These are phyloP conservation scores for Xyrichtys novacula DNA, from an alignment of 2,797 vertebrate species.

Conservation along the genomic window DNA sequence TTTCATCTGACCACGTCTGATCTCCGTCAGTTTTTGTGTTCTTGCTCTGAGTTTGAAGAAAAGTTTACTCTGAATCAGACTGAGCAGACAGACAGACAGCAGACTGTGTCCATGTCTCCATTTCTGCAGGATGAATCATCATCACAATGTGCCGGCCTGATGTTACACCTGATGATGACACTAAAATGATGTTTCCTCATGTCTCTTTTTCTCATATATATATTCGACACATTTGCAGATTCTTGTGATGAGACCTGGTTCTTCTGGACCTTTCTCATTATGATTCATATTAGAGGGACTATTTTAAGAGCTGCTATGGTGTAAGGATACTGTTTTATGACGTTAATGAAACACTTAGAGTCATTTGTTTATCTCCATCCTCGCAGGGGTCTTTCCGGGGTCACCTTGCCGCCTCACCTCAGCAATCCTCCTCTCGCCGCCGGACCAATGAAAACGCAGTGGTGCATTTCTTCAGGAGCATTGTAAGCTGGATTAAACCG, in stretches of 20 bases:
- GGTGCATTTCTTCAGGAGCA: constrained; percentile 87
- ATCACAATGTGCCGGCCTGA: background rate
- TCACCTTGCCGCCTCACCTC: constrained; percentile 83
- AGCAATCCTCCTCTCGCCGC: constrained; percentile 81
- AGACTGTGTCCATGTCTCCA: background rate
- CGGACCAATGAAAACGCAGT: constrained; percentile 84
- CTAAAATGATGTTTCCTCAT: background rate
- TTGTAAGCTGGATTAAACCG: constrained; percentile 73
- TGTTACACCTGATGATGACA: background rate
- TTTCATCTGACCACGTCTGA: background rate
- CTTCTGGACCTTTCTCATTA: too few relatives aligned
- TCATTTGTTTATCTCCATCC: background rate
- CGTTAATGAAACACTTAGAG: accelerated
- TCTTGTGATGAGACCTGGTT: too few relatives aligned
- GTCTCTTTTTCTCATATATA: background rate
- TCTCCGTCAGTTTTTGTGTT: background rate
- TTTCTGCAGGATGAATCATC: background rate
- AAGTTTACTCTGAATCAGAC: background rate
- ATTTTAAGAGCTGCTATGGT: too few relatives aligned
- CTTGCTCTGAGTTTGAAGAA: background rate
- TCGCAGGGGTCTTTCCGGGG: constrained; percentile 85
- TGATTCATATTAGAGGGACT: too few relatives aligned
- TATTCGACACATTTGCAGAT: too few relatives aligned
- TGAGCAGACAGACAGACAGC: background rate
- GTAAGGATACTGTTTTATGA: too few relatives aligned